phyloP scores from a whole-genome alignment of 2,797 vertebrate species.

The Lateolabrax maculatus region DNA sequence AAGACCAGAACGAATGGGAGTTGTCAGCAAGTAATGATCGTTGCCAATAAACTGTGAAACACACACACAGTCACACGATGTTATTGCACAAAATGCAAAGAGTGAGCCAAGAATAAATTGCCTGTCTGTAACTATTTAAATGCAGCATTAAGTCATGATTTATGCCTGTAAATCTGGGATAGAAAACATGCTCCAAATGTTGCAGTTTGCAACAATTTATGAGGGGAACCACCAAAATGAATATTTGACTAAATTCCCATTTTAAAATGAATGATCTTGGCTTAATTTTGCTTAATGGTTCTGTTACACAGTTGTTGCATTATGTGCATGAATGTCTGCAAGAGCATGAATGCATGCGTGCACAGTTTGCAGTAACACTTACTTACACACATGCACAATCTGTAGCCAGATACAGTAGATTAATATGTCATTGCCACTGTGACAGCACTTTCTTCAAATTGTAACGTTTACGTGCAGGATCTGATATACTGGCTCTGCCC shows the following conservation, averaged over 20 bases:
- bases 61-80: constrained; percentile 59
- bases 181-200: constrained; percentile 82
- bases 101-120: constrained; percentile 85
- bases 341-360: constrained; percentile 13
- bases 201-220: constrained; percentile 84
- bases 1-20: constrained; percentile 71
- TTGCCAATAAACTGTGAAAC: constrained; percentile 75
- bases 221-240: constrained; percentile 80
- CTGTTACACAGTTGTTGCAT: constrained; percentile 51
- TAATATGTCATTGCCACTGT: constrained; percentile 49
- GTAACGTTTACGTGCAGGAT: constrained; percentile 38
- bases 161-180: constrained; percentile 75
- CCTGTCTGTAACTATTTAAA: constrained; percentile 87
- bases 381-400: constrained; percentile 12
- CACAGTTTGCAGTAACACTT: not conserved
- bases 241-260: constrained; percentile 81
- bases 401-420: constrained; percentile 38
- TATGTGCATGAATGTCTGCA: not conserved
- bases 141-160: constrained; percentile 82
- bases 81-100: constrained; percentile 61
- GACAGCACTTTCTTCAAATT: constrained; percentile 45
- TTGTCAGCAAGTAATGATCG: constrained; percentile 80
- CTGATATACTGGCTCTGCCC: constrained; percentile 44
- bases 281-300: constrained; percentile 67
- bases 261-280: constrained; percentile 76